Evolutionary conservation across 2,113 vertebrate genomes (phyloP), one percentile per base, ranked within the genome.

Genomic region (Petroica traversi): DNA sequence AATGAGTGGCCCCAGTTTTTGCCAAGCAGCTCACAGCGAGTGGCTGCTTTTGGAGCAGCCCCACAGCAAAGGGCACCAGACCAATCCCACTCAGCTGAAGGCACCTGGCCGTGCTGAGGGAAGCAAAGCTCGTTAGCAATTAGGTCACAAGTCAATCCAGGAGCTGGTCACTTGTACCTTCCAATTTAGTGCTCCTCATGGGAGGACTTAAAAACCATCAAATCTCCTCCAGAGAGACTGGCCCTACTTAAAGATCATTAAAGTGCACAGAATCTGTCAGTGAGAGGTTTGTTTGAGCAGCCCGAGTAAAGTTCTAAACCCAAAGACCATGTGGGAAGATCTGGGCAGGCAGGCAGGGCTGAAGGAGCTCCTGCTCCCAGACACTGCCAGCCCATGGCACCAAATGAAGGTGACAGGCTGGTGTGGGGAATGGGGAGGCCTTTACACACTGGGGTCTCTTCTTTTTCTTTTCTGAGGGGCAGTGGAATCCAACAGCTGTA

Each of bases 91-190:
- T 15, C 62, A 63, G 64, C 2, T 38, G 25, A 82, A 34, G 85
- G 82, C 61, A 85, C 40, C 69, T 63, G 59, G 68, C 2, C 0
- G 8, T 10, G 14, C 64, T 12, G 55, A 61, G 58, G 85, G 43
- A 75, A 54, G 63, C 66, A 84, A 71, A 81, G 33, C 71, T 85
- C 23, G 0, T 90, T 92, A 75, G 58, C 79, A 85, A 46, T 74
- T 73, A 69, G 91, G 85, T 92, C 89, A 84, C 67, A 81, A 76
- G 68, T 88, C 84, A 91, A 22, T 69, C 80, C 80, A 71, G 66
- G 68, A 94, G 55, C 5, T 73, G 85, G 48, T 68, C 69, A 79
- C 74, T 72, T 52, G 57, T 28, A 92, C 45, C 51, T 82, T 88
- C 91, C 69, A 82, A 28, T 73, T 63, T 26, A 76, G 48, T 10